These are phyloP conservation scores for Muschampia plurimacula DNA, from an alignment of 2,888 invertebrate species.

Conservation along the genomic window DNA sequence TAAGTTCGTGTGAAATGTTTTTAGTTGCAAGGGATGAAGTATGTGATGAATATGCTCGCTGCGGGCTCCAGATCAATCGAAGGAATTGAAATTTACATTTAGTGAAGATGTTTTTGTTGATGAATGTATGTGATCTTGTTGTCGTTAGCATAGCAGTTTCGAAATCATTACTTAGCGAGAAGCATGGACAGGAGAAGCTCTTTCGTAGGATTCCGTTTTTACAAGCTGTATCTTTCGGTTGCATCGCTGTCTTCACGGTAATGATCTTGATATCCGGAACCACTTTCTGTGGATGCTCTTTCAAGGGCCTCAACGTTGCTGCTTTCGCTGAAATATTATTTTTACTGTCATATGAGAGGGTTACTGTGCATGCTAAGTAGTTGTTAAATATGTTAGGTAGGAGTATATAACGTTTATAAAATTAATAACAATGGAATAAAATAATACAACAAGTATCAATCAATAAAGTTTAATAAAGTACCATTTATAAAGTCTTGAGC, in stretches of 20 bases:
- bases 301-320: slow-evolving; percentile 57
- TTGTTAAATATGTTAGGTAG: not conserved
- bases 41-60: slow-evolving; percentile 4
- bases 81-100: slow-evolving; percentile 18
- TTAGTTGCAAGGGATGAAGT: not conserved
- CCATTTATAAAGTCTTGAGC: not conserved
- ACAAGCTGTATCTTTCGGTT: slow-evolving; percentile 19
- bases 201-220: slow-evolving; percentile 43
- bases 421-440: no score
- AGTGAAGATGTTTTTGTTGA: not conserved
- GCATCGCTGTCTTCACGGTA: slow-evolving; percentile 46
- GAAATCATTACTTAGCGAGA: slow-evolving; percentile 36
- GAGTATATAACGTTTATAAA: slow-evolving; percentile 14
- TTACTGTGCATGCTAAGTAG: not conserved
- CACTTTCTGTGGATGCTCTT: slow-evolving; percentile 51
- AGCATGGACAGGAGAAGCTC: slow-evolving; percentile 57
- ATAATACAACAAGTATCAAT: no score
- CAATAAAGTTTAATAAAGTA: slow-evolving; percentile 48
- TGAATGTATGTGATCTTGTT: slow-evolving; percentile 23
- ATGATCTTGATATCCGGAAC: slow-evolving; percentile 47
- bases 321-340: slow-evolving; percentile 64
- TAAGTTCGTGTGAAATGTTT: slow-evolving; percentile 6
- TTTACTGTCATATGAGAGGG: slow-evolving; percentile 22
- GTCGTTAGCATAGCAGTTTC: slow-evolving; percentile 5
- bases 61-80: slow-evolving; percentile 9